Base-by-base conservation (phyloP, 1,140 invertebrate genomes). In the Plectrocnemia conspersa region DNA sequence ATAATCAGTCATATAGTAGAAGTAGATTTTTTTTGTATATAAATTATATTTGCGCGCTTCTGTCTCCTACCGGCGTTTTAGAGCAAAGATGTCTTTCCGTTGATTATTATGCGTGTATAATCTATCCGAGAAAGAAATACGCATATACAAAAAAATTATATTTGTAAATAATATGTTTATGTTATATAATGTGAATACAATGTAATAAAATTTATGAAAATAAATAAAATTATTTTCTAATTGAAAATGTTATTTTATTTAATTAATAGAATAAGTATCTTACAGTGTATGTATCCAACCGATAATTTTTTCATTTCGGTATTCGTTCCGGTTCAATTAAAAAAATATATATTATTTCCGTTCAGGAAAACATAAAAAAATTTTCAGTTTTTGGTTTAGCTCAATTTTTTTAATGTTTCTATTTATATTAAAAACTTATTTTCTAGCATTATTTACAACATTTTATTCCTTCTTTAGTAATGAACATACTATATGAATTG, bases 1-100 rank as follows among this genome's bases (percentile, higher is more conserved):
- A 56, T 61, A 61, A 61, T 61, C 58, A 61, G 58, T 61, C 58
- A 61, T 56, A 42, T 42, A 56, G 27, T 58, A 52, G 33, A 54
- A 29, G 25, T 54, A 50, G 33, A 38, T 10, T 48, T 16, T 48
- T 9, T 18, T 7, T 33, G 24, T 47, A 32, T 47, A 23, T 23
- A 15, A 10, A 16, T 42, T n/a, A 19, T 42, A 42, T 42, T 3
- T 6, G 11, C 25, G 40, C 25, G 33, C n/a, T 13, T 40, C 9
- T 35, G 27, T 35, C n/a, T n/a, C n/a, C n/a, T n/a, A n/a, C n/a
- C n/a, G n/a, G n/a, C n/a, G n/a, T n/a, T n/a, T n/a, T n/a, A n/a
- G n/a, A n/a, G n/a, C n/a, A n/a, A n/a, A n/a, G n/a, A 48, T 32
- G 32, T 33, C 6, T 33, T 46, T 46, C 9, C 18, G 10, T 6